Base-by-base conservation (phyloP, 2,113 vertebrate species). In the Mixornis gularis region DNA sequence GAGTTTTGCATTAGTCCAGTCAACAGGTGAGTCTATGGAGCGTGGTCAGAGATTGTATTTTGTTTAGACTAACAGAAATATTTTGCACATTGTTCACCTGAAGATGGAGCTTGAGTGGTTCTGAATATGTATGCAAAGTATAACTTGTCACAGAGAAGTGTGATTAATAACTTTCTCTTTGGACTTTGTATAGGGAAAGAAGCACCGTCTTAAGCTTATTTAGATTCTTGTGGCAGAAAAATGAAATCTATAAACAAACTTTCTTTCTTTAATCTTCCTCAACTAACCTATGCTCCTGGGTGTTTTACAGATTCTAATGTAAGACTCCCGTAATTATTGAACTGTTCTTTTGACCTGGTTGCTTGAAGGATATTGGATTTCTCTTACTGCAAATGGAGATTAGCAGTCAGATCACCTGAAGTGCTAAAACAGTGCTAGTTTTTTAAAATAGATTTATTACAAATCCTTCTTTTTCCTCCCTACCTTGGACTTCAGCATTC, bases 211-310 rank as follows among this genome's bases (percentile, higher is more conserved):
- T 69, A 71, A 93, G 51, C 40, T 92, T 95, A 94, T 95, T 96
- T 92, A 92, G 91, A 96, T 97, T 96, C 95, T 86, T 92, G 24
- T 90, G 87, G 87, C 88, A 96, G 81, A 97, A 83, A 96, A 96
- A 90, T 85, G 44, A 97, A 96, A 96, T 97, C 92, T 93, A 94
- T 95, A 95, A 97, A 97, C 89, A 97, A 97, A 96, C 88, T 92
- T 90, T 55, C 53, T 87, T 72, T 76, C 90, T 87, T 97, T 96
- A 94, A 92, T 96, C 79, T 68, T 92, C 41, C 79, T 92, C 78
- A 89, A 93, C 58, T 94, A 55, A 66, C 34, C 44, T 83, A 55
- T 95, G 87, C 85, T 94, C 95, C 88, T 78, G 80, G 82, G 80
- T 96, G 96, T 95, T 95, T 94, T 90, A 95, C 40, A 84, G 89